Evolutionary conservation across 2,888 invertebrate species (phyloP), one percentile per base, ranked within the genome.

Genomic region (Cerceris ruficornis): DNA sequence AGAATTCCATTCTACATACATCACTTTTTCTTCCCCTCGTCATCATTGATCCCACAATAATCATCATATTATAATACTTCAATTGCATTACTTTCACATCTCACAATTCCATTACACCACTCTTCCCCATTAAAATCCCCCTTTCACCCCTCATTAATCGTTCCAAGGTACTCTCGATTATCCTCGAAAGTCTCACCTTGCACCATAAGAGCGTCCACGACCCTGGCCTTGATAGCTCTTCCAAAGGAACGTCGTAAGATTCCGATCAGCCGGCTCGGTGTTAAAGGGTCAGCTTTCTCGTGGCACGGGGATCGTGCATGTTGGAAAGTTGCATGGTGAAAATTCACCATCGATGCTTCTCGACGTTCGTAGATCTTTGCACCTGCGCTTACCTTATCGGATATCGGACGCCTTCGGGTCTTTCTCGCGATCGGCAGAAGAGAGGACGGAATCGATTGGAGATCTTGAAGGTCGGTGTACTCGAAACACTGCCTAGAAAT

Each of bases 391-490:
- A 6, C 72, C 76, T 80, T 80, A 80, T 79, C 75, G 69, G 72
- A 65, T 58, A 67, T 64, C 74, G 61, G 75, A 73, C 68, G 70
- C 72, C 77, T 66, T 14, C 7, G 61, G 70, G 69, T 82, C 78
- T 75, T 39, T 11, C 42, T 55, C 65, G 39, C 67, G 81, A 82
- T 81, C 78, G 64, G 76, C 78, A 67, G 76, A 66, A 76, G 76
- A 71, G 67, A 50, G 66, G 61, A 43, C 15, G 58, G 71, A 67
- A 77, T 76, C 82, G 79, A 79, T 81, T 72, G 60, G 74, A 79
- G 69, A 79, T 82, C 81, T 58, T 43, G 64, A 76, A 81, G 82
- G 82, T 82, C 82, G 76, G 76, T 75, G 76, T 68, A 80, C 81
- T 50, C 43, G 60, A 28, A 14, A 55, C 61, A 64, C 43, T 62